Base-by-base conservation (phyloP, 2,797 vertebrate genomes). In the Labeo calbasu region DNA sequence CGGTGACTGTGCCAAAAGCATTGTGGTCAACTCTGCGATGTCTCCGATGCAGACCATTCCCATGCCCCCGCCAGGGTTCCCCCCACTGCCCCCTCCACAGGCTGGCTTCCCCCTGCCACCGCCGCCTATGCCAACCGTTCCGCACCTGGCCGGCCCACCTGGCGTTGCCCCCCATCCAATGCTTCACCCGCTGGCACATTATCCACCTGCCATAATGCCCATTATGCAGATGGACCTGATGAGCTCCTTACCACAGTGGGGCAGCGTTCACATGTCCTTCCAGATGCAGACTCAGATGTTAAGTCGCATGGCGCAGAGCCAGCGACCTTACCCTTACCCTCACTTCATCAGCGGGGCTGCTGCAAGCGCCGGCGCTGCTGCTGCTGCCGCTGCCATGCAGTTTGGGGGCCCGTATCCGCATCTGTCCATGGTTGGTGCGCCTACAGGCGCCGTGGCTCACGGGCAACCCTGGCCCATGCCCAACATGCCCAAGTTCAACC, bases 231-330 rank as follows among this genome's bases (percentile, higher is more conserved):
- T 99, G 93, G 98, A 99, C 80, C 95, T 99, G 91, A 98, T 98
- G 92, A 98, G 94, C 11, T 97, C 97, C 85, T 78, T 99, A 85
- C 95, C 97, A 61, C 96, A 98, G 90, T 99, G 98, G 98, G 97
- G 96, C 0, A 96, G 96, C 15, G 96, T 98, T 90, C 96, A 96
- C 15, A 99, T 99, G 98, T 99, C 97, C 89, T 98, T 99, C 92
- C 98, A 99, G 93, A 99, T 99, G 98, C 98, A 99, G 91, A 98
- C 98, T 0, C 98, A 99, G 91, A 94, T 99, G 97, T 90, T 99
- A 90, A 99, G 98, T 91, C 98, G 98, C 81, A 97, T 99, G 92
- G 96, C 97, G 36, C 98, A 99, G 83, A 97, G 95, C 0, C 94
- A 98, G 82, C 95, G 97, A 17, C 93, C 95, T 0, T 99, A 97